Evolutionary conservation across 2,113 vertebrate genomes (phyloP).

Genomic region (Sclerurus mexicanus): DNA sequence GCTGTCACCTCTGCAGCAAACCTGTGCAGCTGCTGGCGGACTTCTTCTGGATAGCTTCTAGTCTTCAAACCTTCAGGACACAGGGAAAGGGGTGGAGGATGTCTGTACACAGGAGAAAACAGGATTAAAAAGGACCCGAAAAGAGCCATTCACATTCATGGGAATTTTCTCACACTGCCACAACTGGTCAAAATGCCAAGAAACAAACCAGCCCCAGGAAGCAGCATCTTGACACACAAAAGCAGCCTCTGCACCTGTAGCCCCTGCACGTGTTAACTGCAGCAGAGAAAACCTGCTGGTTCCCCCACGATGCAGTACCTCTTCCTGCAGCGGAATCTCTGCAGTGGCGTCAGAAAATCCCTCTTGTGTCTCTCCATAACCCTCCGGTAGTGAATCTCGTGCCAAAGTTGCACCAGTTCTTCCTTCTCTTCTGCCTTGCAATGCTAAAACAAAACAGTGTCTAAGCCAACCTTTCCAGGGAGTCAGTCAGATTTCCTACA

Average conservation of each 20-base stretch:
- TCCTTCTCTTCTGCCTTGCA: constrained; percentile 54
- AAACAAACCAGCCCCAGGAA: neutral
- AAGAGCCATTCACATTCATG: neutral
- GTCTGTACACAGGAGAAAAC: constrained; percentile 25
- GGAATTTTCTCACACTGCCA: neutral
- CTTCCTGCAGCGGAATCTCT: constrained; percentile 71
- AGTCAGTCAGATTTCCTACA: neutral
- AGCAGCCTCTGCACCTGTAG: neutral
- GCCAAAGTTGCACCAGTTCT: constrained; percentile 70
- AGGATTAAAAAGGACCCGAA: neutral
- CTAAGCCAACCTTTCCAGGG: neutral
- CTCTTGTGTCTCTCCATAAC: constrained; percentile 16
- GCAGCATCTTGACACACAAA: neutral
- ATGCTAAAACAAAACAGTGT: neutral
- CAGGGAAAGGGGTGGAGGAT: constrained; percentile 66
- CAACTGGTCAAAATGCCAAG: neutral
- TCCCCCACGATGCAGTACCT: neutral
- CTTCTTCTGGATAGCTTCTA: constrained; percentile 39
- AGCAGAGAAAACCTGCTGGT: neutral
- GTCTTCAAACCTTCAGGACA: constrained; percentile 63
- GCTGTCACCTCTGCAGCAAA: constrained; percentile 58
- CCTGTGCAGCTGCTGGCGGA: constrained; percentile 22
- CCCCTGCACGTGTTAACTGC: neutral
- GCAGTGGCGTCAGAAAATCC: constrained; percentile 49
- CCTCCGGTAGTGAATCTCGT: constrained; percentile 66